Base-by-base conservation (phyloP, 2,888 invertebrate genomes). In the Thera obeliscata region DNA sequence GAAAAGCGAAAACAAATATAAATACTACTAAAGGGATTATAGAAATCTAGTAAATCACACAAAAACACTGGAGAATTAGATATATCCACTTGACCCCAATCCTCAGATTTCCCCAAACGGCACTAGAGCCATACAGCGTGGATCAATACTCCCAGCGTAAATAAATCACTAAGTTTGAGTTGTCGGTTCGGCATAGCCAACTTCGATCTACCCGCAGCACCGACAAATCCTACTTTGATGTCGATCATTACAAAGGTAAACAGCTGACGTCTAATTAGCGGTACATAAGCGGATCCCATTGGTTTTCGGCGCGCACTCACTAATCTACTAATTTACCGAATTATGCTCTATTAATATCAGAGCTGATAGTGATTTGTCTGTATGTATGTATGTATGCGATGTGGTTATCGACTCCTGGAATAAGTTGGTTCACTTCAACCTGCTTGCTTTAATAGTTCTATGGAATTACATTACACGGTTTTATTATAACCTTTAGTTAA, bases 121-220 rank as follows among this genome's bases (percentile, higher is more conserved):
- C 82, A 83, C 81, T 83, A 83, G 80, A 85, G 87, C 63, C 63
- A 66, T 84, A 82, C 83, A 81, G 74, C 80, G 76, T 73, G 84
- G 89, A 91, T 91, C 90, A 84, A 91, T 91, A 90, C 86, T 75
- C 80, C 80, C 83, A 86, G 84, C 88, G 87, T 89, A 89, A 89
- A 91, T 89, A 90, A 91, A 91, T 91, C 89, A 90, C 87, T 82
- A 85, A 90, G 84, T 87, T 87, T 82, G 85, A 84, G 85, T 82
- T 76, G 69, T 58, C 66, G 64, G 61, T 65, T 58, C 66, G 64
- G 61, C 69, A 59, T 58, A 61, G 60, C 56, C 66, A 69, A 57
- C 65, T 69, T 70, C 64, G 76, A 77, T 75, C 68, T 74, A 68
- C 70, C 72, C 71, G 74, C 77, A 76, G 71, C 71, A 72, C 75